These are phyloP conservation scores for Antigone vipio DNA, from an alignment of 2,113 vertebrate species.

Conservation along the genomic window DNA sequence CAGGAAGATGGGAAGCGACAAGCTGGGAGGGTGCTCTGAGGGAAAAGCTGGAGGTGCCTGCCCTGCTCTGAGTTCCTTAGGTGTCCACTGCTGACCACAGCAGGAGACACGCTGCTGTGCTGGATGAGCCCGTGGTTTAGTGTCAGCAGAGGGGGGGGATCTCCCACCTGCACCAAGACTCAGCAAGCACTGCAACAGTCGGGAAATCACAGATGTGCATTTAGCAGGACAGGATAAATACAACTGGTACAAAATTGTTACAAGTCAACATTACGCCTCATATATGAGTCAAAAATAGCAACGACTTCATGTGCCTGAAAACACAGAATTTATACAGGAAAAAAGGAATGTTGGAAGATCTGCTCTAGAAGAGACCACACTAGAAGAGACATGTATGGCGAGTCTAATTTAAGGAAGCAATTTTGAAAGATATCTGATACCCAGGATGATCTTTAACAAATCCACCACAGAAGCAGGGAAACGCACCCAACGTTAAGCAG, in stretches of 20 bases:
- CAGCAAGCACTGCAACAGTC: background rate
- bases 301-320: background rate
- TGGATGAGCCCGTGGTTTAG: background rate
- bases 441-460: background rate
- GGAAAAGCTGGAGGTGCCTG: background rate
- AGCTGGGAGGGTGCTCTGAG: background rate
- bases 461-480: background rate
- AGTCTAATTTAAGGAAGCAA: background rate
- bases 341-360: background rate
- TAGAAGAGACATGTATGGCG: accelerated
- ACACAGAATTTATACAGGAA: no score
- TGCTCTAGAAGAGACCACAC: accelerated
- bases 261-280: background rate
- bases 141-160: background rate
- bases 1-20: background rate
- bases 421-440: background rate
- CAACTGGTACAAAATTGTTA: background rate
- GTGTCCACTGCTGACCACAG: background rate
- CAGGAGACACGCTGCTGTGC: background rate
- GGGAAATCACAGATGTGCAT: accelerated
- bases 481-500: background rate
- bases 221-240: background rate
- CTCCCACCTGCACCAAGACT: background rate
- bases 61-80: background rate
- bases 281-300: background rate